These are phyloP conservation scores for Sericinus montela DNA, from an alignment of 2,888 invertebrate genomes.

Conservation along the genomic window DNA sequence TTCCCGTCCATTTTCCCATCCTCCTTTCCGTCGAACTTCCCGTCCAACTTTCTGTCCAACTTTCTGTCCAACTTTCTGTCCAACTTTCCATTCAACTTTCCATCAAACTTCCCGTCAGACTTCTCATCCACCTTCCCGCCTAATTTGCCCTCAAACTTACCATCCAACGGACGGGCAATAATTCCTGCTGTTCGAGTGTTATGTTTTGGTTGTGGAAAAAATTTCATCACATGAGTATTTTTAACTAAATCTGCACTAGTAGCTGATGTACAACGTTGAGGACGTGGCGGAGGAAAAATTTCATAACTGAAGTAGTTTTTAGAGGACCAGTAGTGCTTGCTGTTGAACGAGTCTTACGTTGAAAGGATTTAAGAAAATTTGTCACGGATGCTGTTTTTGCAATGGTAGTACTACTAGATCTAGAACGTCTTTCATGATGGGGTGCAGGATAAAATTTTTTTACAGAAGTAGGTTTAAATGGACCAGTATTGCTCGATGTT, in stretches of 20 bases:
- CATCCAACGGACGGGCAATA: not conserved
- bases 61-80: too few species aligned
- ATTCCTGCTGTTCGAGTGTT: conserved; percentile 3
- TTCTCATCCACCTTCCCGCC: too few species aligned
- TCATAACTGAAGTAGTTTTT: conserved; percentile 11
- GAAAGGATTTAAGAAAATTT: not conserved
- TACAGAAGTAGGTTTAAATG: not conserved
- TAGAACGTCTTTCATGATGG: not conserved
- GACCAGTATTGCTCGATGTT: conserved; percentile 1
- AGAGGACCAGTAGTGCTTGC: not conserved
- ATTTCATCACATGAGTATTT: too few species aligned
- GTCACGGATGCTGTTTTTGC: not conserved
- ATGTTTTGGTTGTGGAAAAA: conserved; percentile 7
- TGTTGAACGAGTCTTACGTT: not conserved
- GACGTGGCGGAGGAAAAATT: conserved; percentile 15
- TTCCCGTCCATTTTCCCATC: too few species aligned
- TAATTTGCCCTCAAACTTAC: too few species aligned
- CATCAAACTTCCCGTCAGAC: too few species aligned
- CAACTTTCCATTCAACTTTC: too few species aligned
- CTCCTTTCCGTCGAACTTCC: too few species aligned
- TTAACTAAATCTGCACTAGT: conserved; percentile 3
- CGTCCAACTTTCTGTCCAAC: too few species aligned
- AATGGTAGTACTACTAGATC: conserved; percentile 1
- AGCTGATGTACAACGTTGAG: not conserved
- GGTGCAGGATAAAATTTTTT: conserved; percentile 3